Base-by-base conservation (phyloP, 53 echinoderm and acorn worm genomes). In the Temnopleurus reevesii region DNA sequence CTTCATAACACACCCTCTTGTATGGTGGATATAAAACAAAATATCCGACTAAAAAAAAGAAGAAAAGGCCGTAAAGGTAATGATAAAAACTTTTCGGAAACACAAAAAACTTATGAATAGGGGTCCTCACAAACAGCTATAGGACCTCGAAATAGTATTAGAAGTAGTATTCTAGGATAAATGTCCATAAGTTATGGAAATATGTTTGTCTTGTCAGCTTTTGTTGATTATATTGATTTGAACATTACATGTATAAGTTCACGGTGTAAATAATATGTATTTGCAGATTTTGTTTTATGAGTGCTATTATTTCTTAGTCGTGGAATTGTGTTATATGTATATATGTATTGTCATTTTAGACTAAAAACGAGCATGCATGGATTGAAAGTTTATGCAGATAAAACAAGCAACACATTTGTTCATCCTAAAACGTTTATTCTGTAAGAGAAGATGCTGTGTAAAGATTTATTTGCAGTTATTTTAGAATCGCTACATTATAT, bases 211-310 rank as follows among this genome's bases (percentile, higher is more conserved):
- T 71, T 9, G 5, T 8, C 6, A n/a, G n/a, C 21, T 71, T n/a
- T 71, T 38, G 36, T 38, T 2, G 34, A 5, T 71, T 1, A 31
- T 71, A 7, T 38, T 71, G 41, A 2, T 38, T 71, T 71, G 71
- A 38, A n/a, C n/a, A n/a, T n/a, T n/a, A n/a, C n/a, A n/a, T n/a
- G n/a, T n/a, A n/a, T 71, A 41, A 38, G 71, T 71, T 38, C 41
- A 38, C 21, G 41, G 15, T 71, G 71, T 71, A 71, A 43, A 71
- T 71, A 71, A 38, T n/a, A n/a, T 71, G 71, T 71, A 71, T 38
- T n/a, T 71, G 41, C 41, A 71, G 71, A 71, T 71, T 71, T 38
- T 43, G 2, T 33, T 71, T 71, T 41, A 71, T 71, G n/a, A 71
- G 71, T 71, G 71, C 71, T 41, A 41, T 71, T 30, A 2, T n/a